A percentile compares a stretch with the other conserved stretches of the same genome.
Evolutionary conservation across 2,797 vertebrate species (phyloP).

Genomic region (Anabacerthia variegaticeps): DNA sequence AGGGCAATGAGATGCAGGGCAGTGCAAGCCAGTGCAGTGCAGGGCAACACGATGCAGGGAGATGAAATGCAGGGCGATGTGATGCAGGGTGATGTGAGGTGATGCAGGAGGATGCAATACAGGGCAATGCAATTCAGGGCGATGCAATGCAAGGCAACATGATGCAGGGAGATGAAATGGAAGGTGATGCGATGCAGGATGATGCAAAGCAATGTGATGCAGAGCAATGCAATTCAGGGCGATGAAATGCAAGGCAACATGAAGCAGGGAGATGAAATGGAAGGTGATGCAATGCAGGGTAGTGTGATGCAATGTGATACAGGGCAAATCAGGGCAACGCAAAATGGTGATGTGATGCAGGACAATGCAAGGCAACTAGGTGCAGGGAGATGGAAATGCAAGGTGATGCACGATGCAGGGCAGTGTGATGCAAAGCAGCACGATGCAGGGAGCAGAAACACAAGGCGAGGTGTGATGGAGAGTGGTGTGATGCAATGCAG

Average conservation of each 20-base stretch:
- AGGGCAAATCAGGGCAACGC: background rate
- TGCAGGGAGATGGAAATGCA: background rate
- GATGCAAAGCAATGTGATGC: background rate
- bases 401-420: background rate
- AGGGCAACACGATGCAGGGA: background rate
- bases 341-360: background rate
- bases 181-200: background rate
- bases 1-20: background rate
- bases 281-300: fast-evolving
- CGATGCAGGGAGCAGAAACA: background rate
- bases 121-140: background rate
- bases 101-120: background rate
- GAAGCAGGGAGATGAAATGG: background rate
- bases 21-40: background rate
- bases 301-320: too few relatives aligned
- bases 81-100: background rate
- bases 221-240: background rate
- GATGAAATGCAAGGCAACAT: background rate
- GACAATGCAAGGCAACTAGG: background rate
- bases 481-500: background rate
- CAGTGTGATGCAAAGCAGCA: background rate
- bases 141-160: background rate
- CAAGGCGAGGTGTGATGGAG: background rate
- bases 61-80: background rate
- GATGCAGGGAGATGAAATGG: background rate